These are phyloP conservation scores for Trididemnum clinides DNA, from an alignment of 23 tunicate species.

Conservation along the genomic window DNA sequence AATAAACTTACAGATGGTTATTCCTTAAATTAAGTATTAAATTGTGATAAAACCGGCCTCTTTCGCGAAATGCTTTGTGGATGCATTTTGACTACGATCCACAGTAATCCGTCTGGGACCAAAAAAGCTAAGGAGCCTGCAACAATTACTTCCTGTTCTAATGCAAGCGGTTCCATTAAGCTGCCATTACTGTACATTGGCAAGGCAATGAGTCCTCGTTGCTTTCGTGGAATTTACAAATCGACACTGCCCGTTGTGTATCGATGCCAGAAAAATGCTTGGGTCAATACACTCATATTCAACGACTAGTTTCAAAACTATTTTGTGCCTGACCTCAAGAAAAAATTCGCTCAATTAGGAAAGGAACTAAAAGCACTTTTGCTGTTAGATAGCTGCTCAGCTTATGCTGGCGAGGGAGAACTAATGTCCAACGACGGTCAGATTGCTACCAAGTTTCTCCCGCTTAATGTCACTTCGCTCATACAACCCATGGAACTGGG, in stretches of 20 bases:
- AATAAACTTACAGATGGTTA: slow-evolving; percentile 14
- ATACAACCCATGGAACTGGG: slow-evolving; percentile 21
- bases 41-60: slow-evolving; percentile 26
- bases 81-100: slow-evolving; percentile 8
- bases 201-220: slow-evolving; percentile 33
- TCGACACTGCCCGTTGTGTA: slow-evolving; percentile 28
- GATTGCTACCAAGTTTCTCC: slow-evolving; percentile 32
- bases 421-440: neutral
- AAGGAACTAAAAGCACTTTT: slow-evolving; percentile 17
- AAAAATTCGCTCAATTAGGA: slow-evolving; percentile 8
- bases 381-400: slow-evolving; percentile 4
- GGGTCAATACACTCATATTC: slow-evolving; percentile 1
- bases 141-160: slow-evolving; percentile 9
- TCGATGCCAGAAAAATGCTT: no score
- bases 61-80: slow-evolving; percentile 16
- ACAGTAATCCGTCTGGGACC: slow-evolving; percentile 29
- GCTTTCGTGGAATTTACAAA: slow-evolving; percentile 23
- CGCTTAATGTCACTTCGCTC: slow-evolving; percentile 21
- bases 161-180: slow-evolving; percentile 42
- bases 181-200: slow-evolving; percentile 25
- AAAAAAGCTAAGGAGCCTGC: slow-evolving; percentile 9
- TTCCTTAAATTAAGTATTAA: slow-evolving; percentile 12
- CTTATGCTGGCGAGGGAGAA: slow-evolving; percentile 3
- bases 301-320: slow-evolving; percentile 21
- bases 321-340: slow-evolving; percentile 16